These are phyloP conservation scores for Patagioenas fasciata DNA, from an alignment of 2,113 vertebrate species.

Conservation along the genomic window DNA sequence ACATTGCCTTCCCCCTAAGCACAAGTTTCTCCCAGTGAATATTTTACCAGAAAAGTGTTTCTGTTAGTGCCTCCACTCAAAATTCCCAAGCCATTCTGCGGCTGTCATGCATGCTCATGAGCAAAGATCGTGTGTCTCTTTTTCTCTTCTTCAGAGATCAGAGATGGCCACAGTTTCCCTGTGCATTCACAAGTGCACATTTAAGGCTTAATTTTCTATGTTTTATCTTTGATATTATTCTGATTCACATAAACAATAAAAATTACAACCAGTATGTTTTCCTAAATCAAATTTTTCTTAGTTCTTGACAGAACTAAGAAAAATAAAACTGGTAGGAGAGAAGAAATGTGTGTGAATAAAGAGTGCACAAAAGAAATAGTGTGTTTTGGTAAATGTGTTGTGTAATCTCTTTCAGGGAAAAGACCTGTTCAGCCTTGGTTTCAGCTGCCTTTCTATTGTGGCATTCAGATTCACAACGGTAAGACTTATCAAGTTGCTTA, in stretches of 20 bases:
- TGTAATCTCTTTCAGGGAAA: neutral
- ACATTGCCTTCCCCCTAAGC: neutral
- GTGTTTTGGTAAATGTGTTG: neutral
- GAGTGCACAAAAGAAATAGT: neutral
- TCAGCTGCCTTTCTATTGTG: neutral
- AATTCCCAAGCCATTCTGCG: neutral
- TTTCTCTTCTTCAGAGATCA: neutral
- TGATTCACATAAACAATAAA: no score
- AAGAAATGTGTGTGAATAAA: neutral
- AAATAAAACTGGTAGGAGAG: neutral
- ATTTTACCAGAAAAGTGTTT: neutral
- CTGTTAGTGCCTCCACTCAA: neutral
- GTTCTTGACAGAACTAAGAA: neutral
- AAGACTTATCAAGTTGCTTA: neutral
- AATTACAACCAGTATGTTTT: neutral
- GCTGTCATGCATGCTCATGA: neutral
- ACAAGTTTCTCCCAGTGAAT: neutral
- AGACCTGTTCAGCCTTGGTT: neutral
- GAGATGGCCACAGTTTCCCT: neutral
- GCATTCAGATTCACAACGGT: neutral
- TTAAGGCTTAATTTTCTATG: neutral
- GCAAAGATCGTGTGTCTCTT: neutral
- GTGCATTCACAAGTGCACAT: neutral
- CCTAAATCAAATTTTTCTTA: neutral
- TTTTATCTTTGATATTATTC: neutral